Evolutionary conservation across 1,140 invertebrate genomes (phyloP).

Genomic region (Leucophenga varia): DNA sequence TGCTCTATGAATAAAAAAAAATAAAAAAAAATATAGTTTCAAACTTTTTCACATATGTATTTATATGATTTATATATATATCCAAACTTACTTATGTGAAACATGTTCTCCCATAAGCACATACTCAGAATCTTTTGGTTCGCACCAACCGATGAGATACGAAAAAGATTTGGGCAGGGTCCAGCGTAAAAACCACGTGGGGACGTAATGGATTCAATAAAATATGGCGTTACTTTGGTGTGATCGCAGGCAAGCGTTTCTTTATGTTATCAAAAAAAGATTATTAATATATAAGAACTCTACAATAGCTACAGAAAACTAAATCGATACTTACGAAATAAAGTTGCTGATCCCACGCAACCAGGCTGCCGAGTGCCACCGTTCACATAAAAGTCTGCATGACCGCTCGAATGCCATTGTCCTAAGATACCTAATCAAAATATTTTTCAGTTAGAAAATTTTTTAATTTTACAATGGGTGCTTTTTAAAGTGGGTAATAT

Average conservation of each 20-base stretch:
- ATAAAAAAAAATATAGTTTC: neutral
- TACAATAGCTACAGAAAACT: too few relatives aligned
- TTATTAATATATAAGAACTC: too few relatives aligned
- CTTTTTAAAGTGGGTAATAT: too few relatives aligned
- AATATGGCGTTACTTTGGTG: slow-evolving; percentile 84
- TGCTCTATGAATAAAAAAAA: slow-evolving; percentile 61
- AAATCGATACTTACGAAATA: slow-evolving; percentile 72
- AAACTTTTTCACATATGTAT: neutral
- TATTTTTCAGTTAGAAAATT: too few relatives aligned
- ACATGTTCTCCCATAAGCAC: slow-evolving; percentile 82
- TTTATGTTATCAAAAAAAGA: slow-evolving; percentile 52
- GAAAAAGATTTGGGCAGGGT: slow-evolving; percentile 76
- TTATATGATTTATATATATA: neutral
- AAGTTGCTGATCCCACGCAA: slow-evolving; percentile 70
- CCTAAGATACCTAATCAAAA: too few relatives aligned
- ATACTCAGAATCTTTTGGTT: slow-evolving; percentile 72
- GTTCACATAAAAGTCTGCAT: slow-evolving; percentile 89
- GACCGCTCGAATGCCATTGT: slow-evolving; percentile 82
- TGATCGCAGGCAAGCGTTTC: slow-evolving; percentile 84
- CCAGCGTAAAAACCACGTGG: slow-evolving; percentile 78
- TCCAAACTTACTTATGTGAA: slow-evolving; percentile 65
- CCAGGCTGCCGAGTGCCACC: slow-evolving; percentile 86
- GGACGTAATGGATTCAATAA: slow-evolving; percentile 81
- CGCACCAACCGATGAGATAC: slow-evolving; percentile 79
- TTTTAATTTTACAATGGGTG: too few relatives aligned